Percentiles rank a stretch among this genome's conserved stretches.
These are phyloP conservation scores for Drosophila parabipectinata DNA, from an alignment of 1,140 invertebrate species.

Conservation along the genomic window DNA sequence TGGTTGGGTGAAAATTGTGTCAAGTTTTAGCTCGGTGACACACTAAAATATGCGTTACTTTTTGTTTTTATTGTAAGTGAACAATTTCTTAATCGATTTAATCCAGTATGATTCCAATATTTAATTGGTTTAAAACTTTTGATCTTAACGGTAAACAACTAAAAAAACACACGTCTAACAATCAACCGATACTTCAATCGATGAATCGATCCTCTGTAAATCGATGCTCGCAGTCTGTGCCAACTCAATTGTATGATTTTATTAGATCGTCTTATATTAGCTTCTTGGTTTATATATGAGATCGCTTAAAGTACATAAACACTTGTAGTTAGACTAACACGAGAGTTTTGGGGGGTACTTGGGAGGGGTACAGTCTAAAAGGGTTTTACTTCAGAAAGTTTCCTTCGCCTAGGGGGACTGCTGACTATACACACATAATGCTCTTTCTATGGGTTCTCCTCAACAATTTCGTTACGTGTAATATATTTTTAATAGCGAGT, in stretches of 20 bases:
- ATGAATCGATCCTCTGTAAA: constrained; percentile 6
- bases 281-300: constrained; percentile 65
- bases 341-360: constrained; percentile 45
- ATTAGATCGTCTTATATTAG: constrained; percentile 39
- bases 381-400: constrained; percentile 17
- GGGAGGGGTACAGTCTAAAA: constrained; percentile 14
- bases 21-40: constrained; percentile 71
- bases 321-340: constrained; percentile 79
- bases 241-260: constrained; percentile 73
- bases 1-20: constrained; percentile 51
- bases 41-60: constrained; percentile 60
- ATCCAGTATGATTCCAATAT: constrained; percentile 18
- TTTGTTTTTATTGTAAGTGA: constrained; percentile 28
- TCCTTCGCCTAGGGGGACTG: constrained; percentile 19
- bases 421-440: constrained; percentile 73
- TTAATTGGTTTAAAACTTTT: constrained; percentile 38
- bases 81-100: constrained; percentile 47
- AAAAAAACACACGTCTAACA: constrained; percentile 59
- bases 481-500: constrained; percentile 69
- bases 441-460: constrained; percentile 7
- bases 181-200: constrained; percentile 51
- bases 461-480: constrained; percentile 6
- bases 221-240: constrained; percentile 62
- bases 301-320: constrained; percentile 76
- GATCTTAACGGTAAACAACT: constrained; percentile 22